These are phyloP conservation scores for Mystacides longicornis DNA, from an alignment of 2,888 invertebrate genomes.

Conservation along the genomic window DNA sequence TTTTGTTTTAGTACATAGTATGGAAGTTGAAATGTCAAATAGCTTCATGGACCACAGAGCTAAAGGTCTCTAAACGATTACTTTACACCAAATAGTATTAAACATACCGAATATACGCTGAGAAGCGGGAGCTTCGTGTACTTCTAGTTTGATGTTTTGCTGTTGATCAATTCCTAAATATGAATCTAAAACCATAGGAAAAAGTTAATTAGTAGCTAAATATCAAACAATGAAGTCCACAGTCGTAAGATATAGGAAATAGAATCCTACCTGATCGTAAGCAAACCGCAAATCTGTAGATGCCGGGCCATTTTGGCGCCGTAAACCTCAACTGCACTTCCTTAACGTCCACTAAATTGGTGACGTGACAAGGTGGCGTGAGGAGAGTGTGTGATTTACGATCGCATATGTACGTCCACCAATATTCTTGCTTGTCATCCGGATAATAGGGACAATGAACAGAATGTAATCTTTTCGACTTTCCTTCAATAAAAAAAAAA, in stretches of 20 bases:
- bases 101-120: too few relatives aligned
- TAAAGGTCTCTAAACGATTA: too few relatives aligned
- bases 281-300: conserved; percentile 88
- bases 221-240: too few relatives aligned
- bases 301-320: conserved; percentile 88
- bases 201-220: neutral
- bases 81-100: too few relatives aligned
- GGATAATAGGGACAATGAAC: conserved; percentile 97
- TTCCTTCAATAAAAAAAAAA: conserved; percentile 62
- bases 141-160: conserved; percentile 93
- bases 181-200: conserved; percentile 58
- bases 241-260: neutral
- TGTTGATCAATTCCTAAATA: conserved; percentile 96
- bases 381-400: conserved; percentile 85
- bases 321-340: conserved; percentile 94
- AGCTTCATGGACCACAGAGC: too few relatives aligned
- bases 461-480: conserved; percentile 89
- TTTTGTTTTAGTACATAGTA: too few relatives aligned
- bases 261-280: conserved; percentile 68
- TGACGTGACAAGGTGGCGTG: conserved; percentile 89
- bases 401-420: conserved; percentile 99
- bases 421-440: conserved; percentile 93
- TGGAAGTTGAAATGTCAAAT: too few relatives aligned
- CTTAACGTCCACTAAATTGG: conserved; percentile 81
- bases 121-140: conserved; percentile 91